phyloP scores from a whole-genome alignment of 1,140 invertebrate species.

The Leptonema lineaticorne region DNA sequence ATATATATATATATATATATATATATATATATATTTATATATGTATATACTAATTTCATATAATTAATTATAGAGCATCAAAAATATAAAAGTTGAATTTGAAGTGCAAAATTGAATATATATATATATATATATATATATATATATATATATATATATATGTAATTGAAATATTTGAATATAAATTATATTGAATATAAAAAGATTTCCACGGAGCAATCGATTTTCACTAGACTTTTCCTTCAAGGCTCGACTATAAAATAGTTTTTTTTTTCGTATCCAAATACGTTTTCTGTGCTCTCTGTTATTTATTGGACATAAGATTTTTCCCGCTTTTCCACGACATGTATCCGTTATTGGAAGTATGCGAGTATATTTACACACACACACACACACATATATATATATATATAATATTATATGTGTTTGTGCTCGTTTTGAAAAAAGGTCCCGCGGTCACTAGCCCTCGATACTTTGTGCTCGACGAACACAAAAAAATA shows the following conservation, averaged over 20 bases:
- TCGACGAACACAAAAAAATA: slow-evolving; percentile 13
- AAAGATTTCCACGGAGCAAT: not conserved
- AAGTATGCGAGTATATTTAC: not conserved
- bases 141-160: not conserved
- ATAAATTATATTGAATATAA: not conserved
- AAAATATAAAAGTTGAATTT: too few relatives aligned
- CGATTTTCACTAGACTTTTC: not conserved
- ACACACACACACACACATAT: too few relatives aligned
- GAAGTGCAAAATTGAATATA: too few relatives aligned
- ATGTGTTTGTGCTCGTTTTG: not conserved
- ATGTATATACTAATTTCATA: too few relatives aligned
- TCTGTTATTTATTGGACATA: slow-evolving; percentile 6
- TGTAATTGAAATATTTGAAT: not conserved
- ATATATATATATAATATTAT: not conserved
- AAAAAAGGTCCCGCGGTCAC: not conserved
- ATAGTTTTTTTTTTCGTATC: not conserved
- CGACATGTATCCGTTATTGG: not conserved
- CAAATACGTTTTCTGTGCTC: not conserved
- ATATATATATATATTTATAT: too few relatives aligned
- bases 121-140: not conserved
- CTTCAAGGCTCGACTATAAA: not conserved
- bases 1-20: too few relatives aligned
- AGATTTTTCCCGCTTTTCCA: not conserved
- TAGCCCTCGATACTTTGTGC: not conserved
- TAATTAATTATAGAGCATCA: too few relatives aligned